Conservation (phyloP, 2,113 vertebrate genomes). For the Felis catus region DNA sequence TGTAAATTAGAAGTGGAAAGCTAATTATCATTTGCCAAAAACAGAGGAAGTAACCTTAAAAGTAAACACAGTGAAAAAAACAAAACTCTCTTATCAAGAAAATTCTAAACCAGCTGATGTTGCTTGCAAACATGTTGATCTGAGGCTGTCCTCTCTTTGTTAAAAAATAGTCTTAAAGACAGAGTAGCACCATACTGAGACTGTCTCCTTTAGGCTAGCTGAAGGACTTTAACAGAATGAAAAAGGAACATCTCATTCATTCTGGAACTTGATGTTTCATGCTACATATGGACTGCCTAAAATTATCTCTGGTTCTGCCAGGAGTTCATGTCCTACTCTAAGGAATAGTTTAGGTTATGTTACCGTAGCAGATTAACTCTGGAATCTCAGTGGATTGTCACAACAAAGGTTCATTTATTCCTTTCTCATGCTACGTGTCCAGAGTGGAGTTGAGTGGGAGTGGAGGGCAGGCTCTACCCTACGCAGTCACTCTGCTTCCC, state of each 20-base stretch:
- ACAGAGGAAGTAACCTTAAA: conserved; percentile 20
- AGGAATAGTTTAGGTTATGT: background rate
- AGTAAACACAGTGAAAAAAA: conserved; percentile 9
- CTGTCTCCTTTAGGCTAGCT: background rate
- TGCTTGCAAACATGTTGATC: conserved; percentile 10
- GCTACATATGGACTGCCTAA: background rate
- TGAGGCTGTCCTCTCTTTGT: background rate
- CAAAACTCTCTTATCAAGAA: background rate
- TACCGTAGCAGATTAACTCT: background rate
- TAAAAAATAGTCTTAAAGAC: background rate
- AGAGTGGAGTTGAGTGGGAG: background rate
- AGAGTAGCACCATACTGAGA: background rate
- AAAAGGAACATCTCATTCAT: background rate
- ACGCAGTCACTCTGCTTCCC: background rate
- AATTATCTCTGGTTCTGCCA: background rate
- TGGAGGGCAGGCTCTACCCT: background rate
- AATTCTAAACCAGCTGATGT: background rate
- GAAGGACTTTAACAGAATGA: background rate
- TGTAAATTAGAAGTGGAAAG: background rate
- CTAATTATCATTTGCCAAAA: background rate
- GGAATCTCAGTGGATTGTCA: background rate
- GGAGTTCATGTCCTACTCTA: background rate
- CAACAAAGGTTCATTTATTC: background rate
- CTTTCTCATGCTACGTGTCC: background rate
- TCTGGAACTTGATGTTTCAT: background rate